Evolutionary conservation across 2,888 invertebrate genomes (phyloP).

Genomic region (Onchidella celtica): DNA sequence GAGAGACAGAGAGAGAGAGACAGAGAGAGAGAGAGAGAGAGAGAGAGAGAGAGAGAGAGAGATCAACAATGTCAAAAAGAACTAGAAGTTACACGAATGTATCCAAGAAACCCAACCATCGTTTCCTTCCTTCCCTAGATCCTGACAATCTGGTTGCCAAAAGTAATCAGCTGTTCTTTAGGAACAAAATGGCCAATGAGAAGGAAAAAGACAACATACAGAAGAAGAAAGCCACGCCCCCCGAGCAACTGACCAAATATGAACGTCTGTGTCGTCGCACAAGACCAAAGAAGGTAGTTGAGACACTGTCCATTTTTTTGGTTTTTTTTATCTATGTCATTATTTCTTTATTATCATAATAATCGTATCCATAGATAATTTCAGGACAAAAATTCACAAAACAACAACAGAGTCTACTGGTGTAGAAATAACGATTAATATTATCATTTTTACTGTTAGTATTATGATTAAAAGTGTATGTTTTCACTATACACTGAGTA

Average conservation of each 20-base stretch:
- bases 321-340: background rate
- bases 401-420: too few species aligned
- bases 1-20: background rate
- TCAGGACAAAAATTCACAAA: too few species aligned
- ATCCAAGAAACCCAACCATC: background rate
- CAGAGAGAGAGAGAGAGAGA: background rate
- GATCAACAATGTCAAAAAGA: background rate
- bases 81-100: background rate
- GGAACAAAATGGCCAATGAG: background rate
- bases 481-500: too few species aligned
- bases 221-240: background rate
- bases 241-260: background rate
- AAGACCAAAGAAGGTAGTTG: background rate
- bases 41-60: conserved; percentile 6
- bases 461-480: too few species aligned
- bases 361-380: background rate
- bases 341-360: background rate
- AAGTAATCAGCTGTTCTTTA: conserved; percentile 21
- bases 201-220: background rate
- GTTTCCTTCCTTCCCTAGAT: conserved; percentile 6
- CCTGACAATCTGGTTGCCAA: conserved; percentile 4
- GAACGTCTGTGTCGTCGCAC: conserved; percentile 10
- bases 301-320: background rate
- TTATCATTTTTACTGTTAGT: too few species aligned
- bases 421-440: too few species aligned